phyloP scores from a whole-genome alignment of 2,888 invertebrate genomes.

The Hypena proboscidalis region DNA sequence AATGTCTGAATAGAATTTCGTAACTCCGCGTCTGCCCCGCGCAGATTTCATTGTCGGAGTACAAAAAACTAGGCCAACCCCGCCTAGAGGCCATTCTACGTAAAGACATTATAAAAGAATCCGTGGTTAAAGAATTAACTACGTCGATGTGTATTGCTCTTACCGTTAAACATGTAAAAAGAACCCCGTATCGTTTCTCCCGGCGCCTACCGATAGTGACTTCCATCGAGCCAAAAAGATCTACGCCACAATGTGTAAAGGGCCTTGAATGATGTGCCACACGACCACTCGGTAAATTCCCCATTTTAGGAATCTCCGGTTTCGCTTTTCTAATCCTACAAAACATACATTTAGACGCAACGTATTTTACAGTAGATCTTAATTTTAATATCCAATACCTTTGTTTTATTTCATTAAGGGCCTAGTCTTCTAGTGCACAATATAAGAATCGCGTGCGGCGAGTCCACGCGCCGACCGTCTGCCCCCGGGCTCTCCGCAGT shows the following conservation, averaged over 20 bases:
- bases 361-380: constrained; percentile 21
- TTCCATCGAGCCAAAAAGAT: constrained; percentile 29
- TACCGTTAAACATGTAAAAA: no score
- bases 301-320: constrained; percentile 7
- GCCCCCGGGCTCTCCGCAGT: no score
- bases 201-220: constrained; percentile 18
- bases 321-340: constrained; percentile 4
- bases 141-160: constrained; percentile 35
- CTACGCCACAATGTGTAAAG: constrained; percentile 9
- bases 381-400: constrained; percentile 34
- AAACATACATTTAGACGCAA: constrained; percentile 7
- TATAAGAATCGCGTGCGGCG: no score
- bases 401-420: constrained; percentile 33
- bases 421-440: no score
- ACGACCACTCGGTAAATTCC: constrained; percentile 10
- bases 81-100: constrained; percentile 35
- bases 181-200: constrained; percentile 26
- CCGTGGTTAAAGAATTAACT: constrained; percentile 21
- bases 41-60: no score
- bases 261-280: no score
- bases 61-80: no score
- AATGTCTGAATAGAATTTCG: no score
- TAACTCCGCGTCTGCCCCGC: no score
- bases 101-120: constrained; percentile 35
- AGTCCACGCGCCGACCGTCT: no score